Base-by-base conservation (phyloP, 2,113 vertebrate species). In the Hydropotes inermis region DNA sequence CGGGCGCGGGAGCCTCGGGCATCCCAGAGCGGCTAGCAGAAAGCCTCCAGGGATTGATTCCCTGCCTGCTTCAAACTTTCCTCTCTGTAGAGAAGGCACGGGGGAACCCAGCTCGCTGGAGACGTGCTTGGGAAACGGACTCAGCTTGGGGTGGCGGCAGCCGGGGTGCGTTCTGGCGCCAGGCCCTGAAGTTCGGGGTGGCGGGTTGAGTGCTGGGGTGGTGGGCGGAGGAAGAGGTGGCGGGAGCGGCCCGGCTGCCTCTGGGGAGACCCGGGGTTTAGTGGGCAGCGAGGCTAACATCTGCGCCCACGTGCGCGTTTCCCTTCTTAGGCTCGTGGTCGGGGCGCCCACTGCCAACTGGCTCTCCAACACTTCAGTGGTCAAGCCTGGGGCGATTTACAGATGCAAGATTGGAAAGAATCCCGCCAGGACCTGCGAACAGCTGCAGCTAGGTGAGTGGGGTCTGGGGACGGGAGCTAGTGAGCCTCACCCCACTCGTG, bases 271-370 rank as follows among this genome's bases (percentile, higher is more conserved):
- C 13, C 1, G 12, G 76, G 21, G 39, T 17, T 6, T 52, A 4
- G 79, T 28, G 43, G 76, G 60, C 55, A 60, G 95, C 85, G 0
- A 6, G 0, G 89, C 89, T 91, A 78, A 47, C 30, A 25, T 83
- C 95, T 91, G 61, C 84, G 47, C 70, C 36, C 93, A 97, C 89
- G 82, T 92, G 85, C 81, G 23, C 81, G 50, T 86, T 97, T 97
- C 89, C 64, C 87, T 5, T 89, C 93, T 47, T 92, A 99, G 99
- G 99, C 98, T 99, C 87, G 93, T 99, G 10, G 99, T 95, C 19
- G 99, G 99, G 39, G 99, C 99, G 3, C 99, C 99, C 9, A 99
- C 99, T 47, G 99, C 99, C 33, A 99, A 95, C 93, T 99, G 99
- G 89, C 97, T 98, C 5, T 89, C 97, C 91, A 98, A 98, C 88